Conservation (phyloP, 2,113 vertebrate genomes). For the Choloepus hoffmanni region DNA sequence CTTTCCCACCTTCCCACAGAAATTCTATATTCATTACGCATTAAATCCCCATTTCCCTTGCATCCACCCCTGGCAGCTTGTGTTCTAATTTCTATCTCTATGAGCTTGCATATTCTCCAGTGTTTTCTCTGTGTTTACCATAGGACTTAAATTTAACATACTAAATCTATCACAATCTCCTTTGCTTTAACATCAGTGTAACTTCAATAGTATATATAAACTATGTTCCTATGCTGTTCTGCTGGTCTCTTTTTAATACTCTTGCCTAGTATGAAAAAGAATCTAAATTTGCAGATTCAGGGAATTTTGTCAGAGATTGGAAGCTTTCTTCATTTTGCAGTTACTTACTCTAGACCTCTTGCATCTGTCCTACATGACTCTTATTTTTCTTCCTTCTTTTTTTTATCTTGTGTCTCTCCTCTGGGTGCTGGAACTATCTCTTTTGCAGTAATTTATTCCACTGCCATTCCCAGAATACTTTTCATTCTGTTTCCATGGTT, state of each 20-base stretch:
- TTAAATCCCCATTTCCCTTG: no score
- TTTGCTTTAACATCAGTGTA: no score
- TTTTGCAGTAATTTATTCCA: background rate
- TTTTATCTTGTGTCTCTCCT: background rate
- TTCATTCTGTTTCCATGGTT: fast-evolving
- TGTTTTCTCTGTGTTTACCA: no score
- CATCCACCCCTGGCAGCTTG: no score
- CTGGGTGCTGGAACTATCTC: background rate
- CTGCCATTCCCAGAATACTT: background rate
- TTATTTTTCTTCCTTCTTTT: background rate
- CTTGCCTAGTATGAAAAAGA: background rate
- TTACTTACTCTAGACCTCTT: background rate
- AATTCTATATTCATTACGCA: no score
- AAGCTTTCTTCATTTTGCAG: background rate
- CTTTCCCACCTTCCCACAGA: no score
- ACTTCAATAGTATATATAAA: no score
- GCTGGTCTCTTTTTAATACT: background rate
- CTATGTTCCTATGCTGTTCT: background rate
- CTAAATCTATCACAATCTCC: no score
- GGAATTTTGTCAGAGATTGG: background rate
- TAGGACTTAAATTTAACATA: no score
- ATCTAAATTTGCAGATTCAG: background rate
- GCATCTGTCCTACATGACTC: background rate
- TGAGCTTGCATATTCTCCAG: no score
- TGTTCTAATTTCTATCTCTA: no score